These are phyloP conservation scores for Grallaria varia DNA, from an alignment of 2,113 vertebrate genomes.

Conservation along the genomic window DNA sequence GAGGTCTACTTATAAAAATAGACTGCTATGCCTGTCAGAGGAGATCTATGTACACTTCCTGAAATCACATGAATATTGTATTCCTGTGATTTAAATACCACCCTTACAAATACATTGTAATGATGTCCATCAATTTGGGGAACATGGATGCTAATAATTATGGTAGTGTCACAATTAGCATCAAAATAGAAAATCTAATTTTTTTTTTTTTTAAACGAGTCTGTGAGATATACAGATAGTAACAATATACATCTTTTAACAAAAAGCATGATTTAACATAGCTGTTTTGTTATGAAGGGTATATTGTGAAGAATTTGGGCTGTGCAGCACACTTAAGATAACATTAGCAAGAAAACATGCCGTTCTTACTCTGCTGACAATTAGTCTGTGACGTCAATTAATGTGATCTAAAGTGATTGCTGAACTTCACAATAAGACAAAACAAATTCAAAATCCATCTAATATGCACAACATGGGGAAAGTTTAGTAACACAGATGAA, in stretches of 20 bases:
- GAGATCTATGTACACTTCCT: background rate
- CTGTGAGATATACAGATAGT: background rate
- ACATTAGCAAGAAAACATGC: background rate
- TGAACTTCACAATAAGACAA: background rate
- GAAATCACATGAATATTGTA: background rate
- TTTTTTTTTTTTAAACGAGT: background rate
- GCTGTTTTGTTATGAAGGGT: background rate
- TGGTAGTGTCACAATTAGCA: background rate
- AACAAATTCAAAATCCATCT: background rate
- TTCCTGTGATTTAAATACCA: background rate
- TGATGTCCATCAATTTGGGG: no score
- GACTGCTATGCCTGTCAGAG: background rate
- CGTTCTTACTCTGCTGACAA: background rate
- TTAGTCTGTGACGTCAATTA: background rate
- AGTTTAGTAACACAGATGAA: background rate
- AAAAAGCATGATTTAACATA: background rate
- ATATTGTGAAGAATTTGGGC: background rate
- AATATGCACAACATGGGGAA: background rate
- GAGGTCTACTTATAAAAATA: background rate
- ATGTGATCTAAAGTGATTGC: background rate
- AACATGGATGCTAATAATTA: background rate
- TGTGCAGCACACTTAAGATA: background rate
- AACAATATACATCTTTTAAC: background rate
- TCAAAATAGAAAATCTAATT: background rate
- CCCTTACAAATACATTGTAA: background rate